phyloP scores from a whole-genome alignment of 1,140 invertebrate species.

The Drosophila teissieri region DNA sequence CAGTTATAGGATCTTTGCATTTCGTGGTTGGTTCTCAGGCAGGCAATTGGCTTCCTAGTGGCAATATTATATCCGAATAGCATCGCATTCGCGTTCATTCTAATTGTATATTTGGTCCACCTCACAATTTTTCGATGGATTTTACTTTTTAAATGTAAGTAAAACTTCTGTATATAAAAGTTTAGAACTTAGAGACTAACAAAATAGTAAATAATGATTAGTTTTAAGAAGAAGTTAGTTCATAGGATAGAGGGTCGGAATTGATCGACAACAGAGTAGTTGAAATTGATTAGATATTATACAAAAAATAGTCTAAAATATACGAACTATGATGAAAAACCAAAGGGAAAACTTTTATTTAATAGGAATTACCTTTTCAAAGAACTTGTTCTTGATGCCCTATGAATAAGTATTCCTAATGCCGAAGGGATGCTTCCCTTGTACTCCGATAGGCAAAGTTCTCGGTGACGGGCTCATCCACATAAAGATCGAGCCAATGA shows the following conservation, averaged over 20 bases:
- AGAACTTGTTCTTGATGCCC: too few relatives aligned
- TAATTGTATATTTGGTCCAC: conserved; percentile 37
- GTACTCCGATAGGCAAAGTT: too few relatives aligned
- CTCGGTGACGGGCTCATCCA: too few relatives aligned
- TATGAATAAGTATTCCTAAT: too few relatives aligned
- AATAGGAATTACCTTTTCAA: too few relatives aligned
- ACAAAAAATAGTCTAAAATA: conserved; percentile 62
- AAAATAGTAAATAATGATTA: conserved; percentile 36
- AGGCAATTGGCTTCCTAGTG: conserved; percentile 51
- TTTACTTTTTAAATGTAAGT: conserved; percentile 67
- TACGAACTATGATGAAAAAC: conserved; percentile 29
- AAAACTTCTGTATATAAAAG: conserved; percentile 63
- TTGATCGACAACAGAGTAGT: conserved; percentile 48
- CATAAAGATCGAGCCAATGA: too few relatives aligned
- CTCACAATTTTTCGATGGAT: conserved; percentile 54
- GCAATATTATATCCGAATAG: conserved; percentile 21
- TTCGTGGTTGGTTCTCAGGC: conserved; percentile 46
- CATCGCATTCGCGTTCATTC: conserved; percentile 15
- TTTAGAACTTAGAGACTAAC: conserved; percentile 41
- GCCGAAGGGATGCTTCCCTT: too few relatives aligned
- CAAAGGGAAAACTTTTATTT: neutral
- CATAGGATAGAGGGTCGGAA: conserved; percentile 30
- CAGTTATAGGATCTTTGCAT: conserved; percentile 29
- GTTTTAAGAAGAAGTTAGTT: conserved; percentile 53
- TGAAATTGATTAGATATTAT: conserved; percentile 63